Evolutionary conservation across 2,113 vertebrate species (phyloP).

Genomic region (Sylvietta virens): DNA sequence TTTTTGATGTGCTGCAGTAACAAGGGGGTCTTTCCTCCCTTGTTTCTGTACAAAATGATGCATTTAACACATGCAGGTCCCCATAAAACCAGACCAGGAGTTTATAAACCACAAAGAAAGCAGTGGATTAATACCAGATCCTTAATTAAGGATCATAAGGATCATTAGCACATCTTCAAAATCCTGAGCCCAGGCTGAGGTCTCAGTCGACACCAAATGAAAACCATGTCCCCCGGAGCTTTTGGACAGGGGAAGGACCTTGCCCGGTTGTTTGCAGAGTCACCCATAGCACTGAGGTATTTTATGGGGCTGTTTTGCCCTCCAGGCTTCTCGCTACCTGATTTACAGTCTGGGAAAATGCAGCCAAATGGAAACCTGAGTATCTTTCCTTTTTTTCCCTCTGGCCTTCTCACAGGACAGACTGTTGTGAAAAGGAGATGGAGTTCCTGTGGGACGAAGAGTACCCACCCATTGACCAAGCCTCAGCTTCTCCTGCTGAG

Average conservation of each 20-base stretch:
- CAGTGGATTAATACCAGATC: neutral
- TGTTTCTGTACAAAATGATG: neutral
- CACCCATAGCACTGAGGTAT: neutral
- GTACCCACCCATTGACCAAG: neutral
- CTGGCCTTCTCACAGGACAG: neutral
- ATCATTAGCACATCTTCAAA: neutral
- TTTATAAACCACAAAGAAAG: neutral
- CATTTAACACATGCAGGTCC: neutral
- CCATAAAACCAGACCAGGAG: neutral
- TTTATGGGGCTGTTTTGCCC: neutral
- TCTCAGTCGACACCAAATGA: neutral
- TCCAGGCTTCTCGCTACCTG: neutral
- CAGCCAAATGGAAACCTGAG: conserved; percentile 1
- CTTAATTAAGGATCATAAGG: neutral
- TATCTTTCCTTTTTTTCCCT: neutral
- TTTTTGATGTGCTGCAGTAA: neutral
- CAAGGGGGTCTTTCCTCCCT: neutral
- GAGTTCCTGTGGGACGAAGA: neutral
- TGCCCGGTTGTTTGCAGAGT: neutral
- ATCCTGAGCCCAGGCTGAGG: neutral
- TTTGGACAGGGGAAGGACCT: neutral
- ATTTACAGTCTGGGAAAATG: conserved; percentile 1
- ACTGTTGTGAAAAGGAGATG: neutral
- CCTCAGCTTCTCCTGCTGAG: neutral
- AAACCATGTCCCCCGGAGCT: neutral